A percentile compares a stretch with the other conserved stretches of the same genome.
phyloP scores from a whole-genome alignment of 2,797 vertebrate species.

The Phrynocephalus guinanensis region DNA sequence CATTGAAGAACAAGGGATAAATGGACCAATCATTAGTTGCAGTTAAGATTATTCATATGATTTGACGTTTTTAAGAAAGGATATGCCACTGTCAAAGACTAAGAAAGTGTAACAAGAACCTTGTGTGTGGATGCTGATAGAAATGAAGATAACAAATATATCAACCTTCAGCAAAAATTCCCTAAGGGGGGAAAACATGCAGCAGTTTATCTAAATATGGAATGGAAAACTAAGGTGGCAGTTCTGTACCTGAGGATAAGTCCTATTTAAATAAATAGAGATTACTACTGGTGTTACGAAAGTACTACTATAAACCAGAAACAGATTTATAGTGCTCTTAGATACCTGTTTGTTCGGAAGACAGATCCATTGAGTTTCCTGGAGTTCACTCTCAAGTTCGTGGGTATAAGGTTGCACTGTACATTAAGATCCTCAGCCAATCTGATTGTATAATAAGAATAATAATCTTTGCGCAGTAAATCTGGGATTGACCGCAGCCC shows the following conservation, averaged over 20 bases:
- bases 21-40: conserved; percentile 6
- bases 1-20: neutral
- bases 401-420: neutral
- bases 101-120: neutral
- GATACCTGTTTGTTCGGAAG: neutral
- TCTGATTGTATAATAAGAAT: neutral
- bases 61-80: conserved; percentile 1
- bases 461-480: too few relatives aligned
- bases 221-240: neutral
- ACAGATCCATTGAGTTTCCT: neutral
- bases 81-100: conserved; percentile 19
- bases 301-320: neutral
- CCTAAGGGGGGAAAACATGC: neutral
- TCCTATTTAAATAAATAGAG: neutral
- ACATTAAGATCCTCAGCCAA: neutral
- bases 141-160: conserved; percentile 12
- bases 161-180: neutral
- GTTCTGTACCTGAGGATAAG: neutral
- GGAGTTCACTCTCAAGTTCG: neutral
- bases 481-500: too few relatives aligned
- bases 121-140: accelerated
- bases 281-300: neutral
- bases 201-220: neutral
- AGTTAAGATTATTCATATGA: neutral
- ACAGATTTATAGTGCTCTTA: neutral